Evolutionary conservation across 2,113 vertebrate species (phyloP).

Genomic region (Anolis sagrei): DNA sequence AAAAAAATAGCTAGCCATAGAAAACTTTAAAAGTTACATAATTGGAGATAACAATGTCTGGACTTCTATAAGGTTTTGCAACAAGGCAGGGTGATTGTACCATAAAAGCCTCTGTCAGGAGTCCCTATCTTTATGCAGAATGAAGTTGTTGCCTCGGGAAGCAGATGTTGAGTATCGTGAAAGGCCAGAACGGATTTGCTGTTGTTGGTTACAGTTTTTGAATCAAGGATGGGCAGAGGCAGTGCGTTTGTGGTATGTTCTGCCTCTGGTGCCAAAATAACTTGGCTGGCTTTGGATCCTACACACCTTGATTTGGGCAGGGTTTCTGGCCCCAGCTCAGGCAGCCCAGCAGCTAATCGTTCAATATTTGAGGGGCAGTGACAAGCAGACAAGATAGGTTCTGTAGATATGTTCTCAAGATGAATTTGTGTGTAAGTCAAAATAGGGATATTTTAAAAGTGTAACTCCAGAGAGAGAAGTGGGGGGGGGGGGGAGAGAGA

Average conservation of each 20-base stretch:
- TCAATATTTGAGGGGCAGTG: too few relatives aligned
- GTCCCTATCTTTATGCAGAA: neutral
- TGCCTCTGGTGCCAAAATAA: neutral
- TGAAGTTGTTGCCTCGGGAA: neutral
- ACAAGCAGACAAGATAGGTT: too few relatives aligned
- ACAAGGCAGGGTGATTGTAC: neutral
- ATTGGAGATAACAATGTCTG: too few relatives aligned
- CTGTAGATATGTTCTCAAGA: too few relatives aligned
- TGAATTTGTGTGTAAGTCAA: too few relatives aligned
- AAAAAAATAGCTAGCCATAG: too few relatives aligned
- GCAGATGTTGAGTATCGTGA: neutral
- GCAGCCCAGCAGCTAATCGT: neutral
- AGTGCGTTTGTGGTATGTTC: neutral
- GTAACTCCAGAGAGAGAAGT: too few relatives aligned
- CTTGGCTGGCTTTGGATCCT: neutral
- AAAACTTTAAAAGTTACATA: too few relatives aligned
- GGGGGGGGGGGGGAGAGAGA: too few relatives aligned
- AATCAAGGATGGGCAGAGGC: neutral
- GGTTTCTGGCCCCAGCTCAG: neutral
- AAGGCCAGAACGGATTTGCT: neutral
- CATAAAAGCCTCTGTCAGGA: too few relatives aligned
- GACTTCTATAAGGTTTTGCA: too few relatives aligned
- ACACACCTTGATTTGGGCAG: neutral
- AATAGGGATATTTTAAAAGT: too few relatives aligned
- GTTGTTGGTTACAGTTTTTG: neutral